A percentile compares a stretch with the other conserved stretches of the same genome.
Conservation (phyloP, 2,797 vertebrate species). For the Danio albolineatus region DNA sequence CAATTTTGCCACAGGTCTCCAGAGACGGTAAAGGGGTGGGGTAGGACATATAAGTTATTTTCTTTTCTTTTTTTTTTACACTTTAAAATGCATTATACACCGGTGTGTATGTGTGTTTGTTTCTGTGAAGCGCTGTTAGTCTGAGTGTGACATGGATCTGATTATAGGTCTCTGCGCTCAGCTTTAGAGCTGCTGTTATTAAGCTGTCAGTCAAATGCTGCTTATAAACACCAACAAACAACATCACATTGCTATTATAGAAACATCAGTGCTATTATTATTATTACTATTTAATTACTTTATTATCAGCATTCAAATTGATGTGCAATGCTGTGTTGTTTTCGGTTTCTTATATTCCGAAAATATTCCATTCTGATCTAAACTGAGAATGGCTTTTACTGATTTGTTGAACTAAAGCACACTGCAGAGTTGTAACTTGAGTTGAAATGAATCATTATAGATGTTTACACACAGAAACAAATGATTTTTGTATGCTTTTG, state of each 20-base stretch:
- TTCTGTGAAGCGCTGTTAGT: constrained; percentile 44
- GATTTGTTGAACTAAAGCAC: not conserved
- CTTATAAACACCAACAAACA: constrained; percentile 41
- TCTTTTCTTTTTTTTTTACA: too few species aligned
- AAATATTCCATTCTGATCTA: not conserved
- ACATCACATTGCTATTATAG: too few species aligned
- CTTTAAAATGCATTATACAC: too few species aligned
- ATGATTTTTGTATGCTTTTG: too few species aligned
- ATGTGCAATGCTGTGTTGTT: too few species aligned
- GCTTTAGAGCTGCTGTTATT: constrained; percentile 77
- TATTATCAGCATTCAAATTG: too few species aligned
- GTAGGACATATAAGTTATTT: too few species aligned
- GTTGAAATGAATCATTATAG: not conserved
- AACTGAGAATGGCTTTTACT: not conserved
- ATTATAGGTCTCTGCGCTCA: constrained; percentile 74
- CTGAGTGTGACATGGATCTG: constrained; percentile 70
- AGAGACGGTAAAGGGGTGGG: too few species aligned
- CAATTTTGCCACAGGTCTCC: too few species aligned
- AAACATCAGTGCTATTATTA: too few species aligned
- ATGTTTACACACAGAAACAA: not conserved
- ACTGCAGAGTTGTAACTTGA: not conserved
- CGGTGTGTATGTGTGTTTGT: too few species aligned
- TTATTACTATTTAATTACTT: not conserved
- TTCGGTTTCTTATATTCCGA: not conserved
- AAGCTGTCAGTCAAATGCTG: constrained; percentile 81